Base-by-base conservation (phyloP, 2,888 invertebrate species). In the Bibio marci region DNA sequence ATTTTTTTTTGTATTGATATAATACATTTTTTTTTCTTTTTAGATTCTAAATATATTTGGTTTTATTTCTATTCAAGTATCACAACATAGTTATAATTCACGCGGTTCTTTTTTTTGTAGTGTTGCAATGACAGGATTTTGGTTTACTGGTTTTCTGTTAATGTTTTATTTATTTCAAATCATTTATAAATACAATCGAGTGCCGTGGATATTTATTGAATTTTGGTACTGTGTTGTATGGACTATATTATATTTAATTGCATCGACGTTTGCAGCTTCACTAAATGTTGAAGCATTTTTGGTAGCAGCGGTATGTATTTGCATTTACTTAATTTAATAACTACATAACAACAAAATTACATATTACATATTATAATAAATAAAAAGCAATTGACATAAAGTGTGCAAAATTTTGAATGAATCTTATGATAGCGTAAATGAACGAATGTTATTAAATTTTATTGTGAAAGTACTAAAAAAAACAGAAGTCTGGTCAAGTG, bases 141-240 rank as follows among this genome's bases (percentile, higher is more conserved):
- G 86, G 80, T 76, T 83, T 53, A 83, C 85, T 6, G 76, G 77
- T 28, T 74, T 83, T 45, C 62, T 90, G 38, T 67, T 90, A 13
- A 71, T 73, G 2, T 67, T 86, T 42, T 91, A 90, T 57, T 56
- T 87, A 44, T 85, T 88, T 62, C 88, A 90, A 56, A 68, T 88
- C 19, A 70, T 90, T 44, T 90, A 90, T 63, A 81, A 80, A 58
- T 74, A 81, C 55, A 78, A 76, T 57, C 77, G 73, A 61, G 77
- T 90, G 49, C 88, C 88, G 3, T 90, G 90, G 88, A 63, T 88
- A 42, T 78, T 76, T 61, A 71, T 82, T 45, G 88, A 90, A 65
- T 70, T 86, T 45, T 63, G 69, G 3, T 87, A 75, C 63, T 80
- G 81, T 54, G 69, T 69, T 7, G 44, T 80, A 8, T 83, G 82